Conservation (phyloP, 64 coral and sea anemone species). For the Trachythela sp. region DNA sequence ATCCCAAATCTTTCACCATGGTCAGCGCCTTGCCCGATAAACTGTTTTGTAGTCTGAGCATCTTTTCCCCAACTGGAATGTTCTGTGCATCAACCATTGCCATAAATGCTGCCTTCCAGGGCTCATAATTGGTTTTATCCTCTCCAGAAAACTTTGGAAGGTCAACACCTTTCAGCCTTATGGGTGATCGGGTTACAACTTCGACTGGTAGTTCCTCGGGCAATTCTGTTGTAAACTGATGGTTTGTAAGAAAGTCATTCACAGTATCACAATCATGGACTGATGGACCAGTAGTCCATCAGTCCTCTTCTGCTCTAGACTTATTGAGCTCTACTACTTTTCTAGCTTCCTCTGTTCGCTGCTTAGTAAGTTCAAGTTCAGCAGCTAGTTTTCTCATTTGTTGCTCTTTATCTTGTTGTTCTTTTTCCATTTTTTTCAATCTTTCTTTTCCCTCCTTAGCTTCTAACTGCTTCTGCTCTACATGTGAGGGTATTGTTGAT, state of each 20-base stretch:
- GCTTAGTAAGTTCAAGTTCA: conserved; percentile 30
- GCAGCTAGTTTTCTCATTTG: conserved; percentile 16
- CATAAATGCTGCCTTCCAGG: conserved; percentile 54
- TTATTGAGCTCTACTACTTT: conserved; percentile 27
- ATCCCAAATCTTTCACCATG: conserved; percentile 46
- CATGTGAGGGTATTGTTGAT: background rate
- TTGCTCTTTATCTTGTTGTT: conserved; percentile 29
- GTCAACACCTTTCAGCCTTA: conserved; percentile 5
- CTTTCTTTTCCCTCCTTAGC: conserved; percentile 21
- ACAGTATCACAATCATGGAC: background rate
- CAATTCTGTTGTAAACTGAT: no score
- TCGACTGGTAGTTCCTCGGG: no score
- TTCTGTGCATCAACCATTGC: conserved; percentile 31
- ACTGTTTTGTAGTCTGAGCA: conserved; percentile 43
- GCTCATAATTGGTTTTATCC: conserved; percentile 47
- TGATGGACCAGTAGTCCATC: background rate
- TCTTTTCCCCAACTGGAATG: conserved; percentile 40
- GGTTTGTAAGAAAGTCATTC: no score
- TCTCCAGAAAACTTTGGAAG: conserved; percentile 35
- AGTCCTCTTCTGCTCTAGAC: conserved; percentile 22
- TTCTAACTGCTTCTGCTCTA: conserved; percentile 31
- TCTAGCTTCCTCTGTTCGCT: conserved; percentile 31
- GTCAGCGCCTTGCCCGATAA: conserved; percentile 43
- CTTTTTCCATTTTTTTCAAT: background rate
- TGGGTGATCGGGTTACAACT: no score